phyloP scores from a whole-genome alignment of 2,888 invertebrate species.

The Drosophila siamana region DNA sequence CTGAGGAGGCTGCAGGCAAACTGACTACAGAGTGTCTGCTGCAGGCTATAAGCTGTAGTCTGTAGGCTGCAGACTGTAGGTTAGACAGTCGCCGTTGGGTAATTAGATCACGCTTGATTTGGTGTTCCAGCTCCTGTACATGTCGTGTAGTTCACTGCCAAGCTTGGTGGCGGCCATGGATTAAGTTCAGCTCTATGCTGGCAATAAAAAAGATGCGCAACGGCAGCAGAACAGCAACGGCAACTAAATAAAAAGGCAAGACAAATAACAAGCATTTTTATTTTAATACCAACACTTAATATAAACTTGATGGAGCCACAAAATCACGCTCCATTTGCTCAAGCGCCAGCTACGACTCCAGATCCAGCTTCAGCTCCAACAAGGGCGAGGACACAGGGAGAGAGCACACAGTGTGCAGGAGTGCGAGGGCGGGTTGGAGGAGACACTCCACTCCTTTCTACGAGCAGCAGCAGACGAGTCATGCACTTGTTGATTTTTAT shows the following conservation, averaged over 20 bases:
- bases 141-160: conserved; percentile 7
- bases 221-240: conserved; percentile 19
- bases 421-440: conserved; percentile 6
- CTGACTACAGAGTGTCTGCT: background rate
- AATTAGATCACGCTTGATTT: conserved; percentile 78
- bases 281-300: conserved; percentile 82
- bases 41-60: background rate
- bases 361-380: conserved; percentile 10
- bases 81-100: conserved; percentile 36
- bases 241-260: conserved; percentile 75
- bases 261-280: conserved; percentile 81
- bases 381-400: conserved; percentile 34
- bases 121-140: conserved; percentile 57
- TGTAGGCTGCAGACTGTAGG: background rate
- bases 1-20: conserved; percentile 30
- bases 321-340: conserved; percentile 81
- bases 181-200: conserved; percentile 29
- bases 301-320: conserved; percentile 82
- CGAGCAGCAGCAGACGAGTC: conserved; percentile 55
- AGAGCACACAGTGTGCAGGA: background rate
- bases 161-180: conserved; percentile 12
- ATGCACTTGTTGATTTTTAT: conserved; percentile 81
- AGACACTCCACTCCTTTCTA: conserved; percentile 55
- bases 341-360: conserved; percentile 42
- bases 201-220: conserved; percentile 60